Base-by-base conservation (phyloP, 2,113 vertebrate species). In the Brachirus orientalis region DNA sequence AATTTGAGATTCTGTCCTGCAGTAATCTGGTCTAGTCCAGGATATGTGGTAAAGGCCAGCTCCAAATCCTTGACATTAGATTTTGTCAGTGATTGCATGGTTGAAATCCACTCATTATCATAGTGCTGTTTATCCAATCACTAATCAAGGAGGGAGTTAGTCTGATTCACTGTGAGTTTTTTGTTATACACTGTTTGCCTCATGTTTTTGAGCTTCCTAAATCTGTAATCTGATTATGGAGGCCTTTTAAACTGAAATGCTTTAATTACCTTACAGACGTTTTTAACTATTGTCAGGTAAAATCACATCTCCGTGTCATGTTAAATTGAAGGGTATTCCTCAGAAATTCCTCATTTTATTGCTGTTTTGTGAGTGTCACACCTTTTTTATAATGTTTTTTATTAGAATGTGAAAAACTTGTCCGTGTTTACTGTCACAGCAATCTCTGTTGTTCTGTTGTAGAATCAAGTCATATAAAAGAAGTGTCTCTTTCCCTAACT, bases 381-480 rank as follows among this genome's bases (percentile, higher is more conserved):
- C 75, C 79, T 81, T 72, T 83, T 62, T 53, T 52, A 36, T 10
- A 28, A 51, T 16, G 20, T 54, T 56, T 20, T 63, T 22, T 66
- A 48, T 57, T 56, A 74, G 52, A 71, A 70, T 65, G 44, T 46
- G 35, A 59, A 60, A 41, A 44, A 41, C 20, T 19, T 63, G 18
- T 71, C 35, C 69, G 13, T 72, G 74, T 80, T 84, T 38, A 53
- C 33, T 12, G 7, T 73, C 52, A 16, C 20, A 64, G 57, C 72
- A 60, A 79, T 70, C 54, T 67, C 63, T 59, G 63, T 41, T 72
- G 40, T 87, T 62, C 50, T 44, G 54, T 75, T 79, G 50, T 60
- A 17, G 73, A 44, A 3, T 37, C 20, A 65, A 75, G 33, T 47
- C 22, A 51, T 71, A 64, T 20, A 37, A 5, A 35, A 54, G 40